Percentiles rank a stretch among this genome's conserved stretches.
phyloP scores from a whole-genome alignment of 2,888 invertebrate species.

The Zelleria hepariella region DNA sequence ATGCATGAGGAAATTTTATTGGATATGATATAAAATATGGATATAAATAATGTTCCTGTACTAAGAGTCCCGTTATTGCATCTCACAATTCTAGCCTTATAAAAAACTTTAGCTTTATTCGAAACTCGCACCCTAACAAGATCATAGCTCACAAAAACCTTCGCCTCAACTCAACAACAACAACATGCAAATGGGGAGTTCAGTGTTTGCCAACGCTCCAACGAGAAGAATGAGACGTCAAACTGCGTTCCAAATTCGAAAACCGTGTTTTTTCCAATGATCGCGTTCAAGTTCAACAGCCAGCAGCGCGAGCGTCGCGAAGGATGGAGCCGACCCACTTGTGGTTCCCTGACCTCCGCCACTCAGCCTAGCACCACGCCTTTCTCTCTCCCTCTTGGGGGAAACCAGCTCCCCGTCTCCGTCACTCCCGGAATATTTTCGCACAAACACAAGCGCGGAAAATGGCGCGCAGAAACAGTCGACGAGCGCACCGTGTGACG shows the following conservation, averaged over 20 bases:
- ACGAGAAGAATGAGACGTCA: constrained; percentile 20
- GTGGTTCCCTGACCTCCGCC: constrained; percentile 68
- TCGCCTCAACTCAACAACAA: not conserved
- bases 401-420: constrained; percentile 27
- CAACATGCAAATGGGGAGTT: not conserved
- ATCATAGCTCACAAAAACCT: not conserved
- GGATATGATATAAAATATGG: too few relatives aligned
- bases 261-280: constrained; percentile 58
- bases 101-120: too few relatives aligned
- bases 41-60: too few relatives aligned
- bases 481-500: constrained; percentile 40
- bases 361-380: constrained; percentile 49
- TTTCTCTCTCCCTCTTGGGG: constrained; percentile 29
- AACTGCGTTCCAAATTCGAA: constrained; percentile 44
- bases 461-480: constrained; percentile 47
- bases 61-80: too few relatives aligned
- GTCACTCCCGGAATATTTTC: constrained; percentile 67
- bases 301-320: constrained; percentile 24
- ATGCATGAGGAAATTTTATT: too few relatives aligned
- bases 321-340: constrained; percentile 69
- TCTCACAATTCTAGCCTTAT: too few relatives aligned
- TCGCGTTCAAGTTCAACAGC: constrained; percentile 61
- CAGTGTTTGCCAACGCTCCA: not conserved
- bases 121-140: too few relatives aligned
- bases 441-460: constrained; percentile 48